Evolutionary conservation across 2,888 invertebrate species (phyloP).

Genomic region (Shargacucullia verbasci): DNA sequence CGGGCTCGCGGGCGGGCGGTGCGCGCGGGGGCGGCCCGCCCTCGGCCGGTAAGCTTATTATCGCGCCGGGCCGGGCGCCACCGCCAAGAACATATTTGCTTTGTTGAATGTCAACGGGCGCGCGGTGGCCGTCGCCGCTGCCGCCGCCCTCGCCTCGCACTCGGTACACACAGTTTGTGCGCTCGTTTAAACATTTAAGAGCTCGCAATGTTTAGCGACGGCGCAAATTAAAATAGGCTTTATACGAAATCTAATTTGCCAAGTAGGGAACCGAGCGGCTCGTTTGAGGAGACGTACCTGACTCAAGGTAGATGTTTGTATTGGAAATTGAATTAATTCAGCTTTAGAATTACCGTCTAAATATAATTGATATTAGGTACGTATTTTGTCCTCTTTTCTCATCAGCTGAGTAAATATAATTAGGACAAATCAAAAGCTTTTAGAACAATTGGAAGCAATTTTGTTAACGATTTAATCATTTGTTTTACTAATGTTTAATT

Average conservation of each 20-base stretch:
- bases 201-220: slow-evolving; percentile 84
- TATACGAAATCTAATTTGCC: slow-evolving; percentile 88
- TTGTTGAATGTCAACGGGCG: slow-evolving; percentile 81
- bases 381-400: slow-evolving; percentile 55
- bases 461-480: slow-evolving; percentile 19
- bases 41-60: slow-evolving; percentile 84
- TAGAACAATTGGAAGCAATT: slow-evolving; percentile 40
- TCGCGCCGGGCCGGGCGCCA: slow-evolving; percentile 67
- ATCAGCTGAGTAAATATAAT: slow-evolving; percentile 56
- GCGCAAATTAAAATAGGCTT: slow-evolving; percentile 88
- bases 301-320: slow-evolving; percentile 80
- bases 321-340: slow-evolving; percentile 86
- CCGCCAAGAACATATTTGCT: slow-evolving; percentile 84
- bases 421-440: slow-evolving; percentile 56
- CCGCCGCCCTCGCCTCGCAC: slow-evolving; percentile 60
- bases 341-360: slow-evolving; percentile 74
- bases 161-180: slow-evolving; percentile 78
- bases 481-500: too few relatives aligned
- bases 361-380: slow-evolving; percentile 65
- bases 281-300: slow-evolving; percentile 78
- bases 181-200: slow-evolving; percentile 86
- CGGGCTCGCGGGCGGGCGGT: slow-evolving; percentile 63
- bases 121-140: slow-evolving; percentile 63
- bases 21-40: slow-evolving; percentile 67
- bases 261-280: slow-evolving; percentile 78